Evolutionary conservation across 2,113 vertebrate species (phyloP).

Genomic region (Prunella fulvescens): DNA sequence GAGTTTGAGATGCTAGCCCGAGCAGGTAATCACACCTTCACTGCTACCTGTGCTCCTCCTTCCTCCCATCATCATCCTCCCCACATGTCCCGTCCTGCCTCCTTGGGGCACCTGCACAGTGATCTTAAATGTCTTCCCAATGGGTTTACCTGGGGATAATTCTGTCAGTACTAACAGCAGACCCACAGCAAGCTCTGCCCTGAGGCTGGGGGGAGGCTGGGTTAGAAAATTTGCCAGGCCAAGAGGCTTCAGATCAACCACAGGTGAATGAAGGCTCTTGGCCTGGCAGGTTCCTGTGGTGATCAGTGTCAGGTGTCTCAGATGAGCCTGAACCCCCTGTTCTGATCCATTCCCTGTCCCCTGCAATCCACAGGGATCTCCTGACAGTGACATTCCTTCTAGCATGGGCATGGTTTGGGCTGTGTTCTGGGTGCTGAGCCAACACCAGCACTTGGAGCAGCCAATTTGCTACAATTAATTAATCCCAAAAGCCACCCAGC

Average conservation of each 20-base stretch:
- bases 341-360: not conserved
- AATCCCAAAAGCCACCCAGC: not conserved
- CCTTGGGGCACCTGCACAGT: not conserved
- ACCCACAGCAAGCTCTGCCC: not conserved
- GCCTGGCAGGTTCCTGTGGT: not conserved
- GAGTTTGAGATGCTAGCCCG: slow-evolving; percentile 79
- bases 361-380: not conserved
- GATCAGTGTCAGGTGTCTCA: fast-evolving
- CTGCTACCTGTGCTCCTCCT: not conserved
- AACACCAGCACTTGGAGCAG: not conserved
- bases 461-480: not conserved
- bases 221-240: not conserved
- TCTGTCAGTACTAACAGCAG: not conserved
- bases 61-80: not conserved
- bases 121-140: not conserved
- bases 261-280: not conserved
- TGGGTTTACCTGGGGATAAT: not conserved
- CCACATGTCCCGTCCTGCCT: not conserved
- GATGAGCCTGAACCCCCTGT: not conserved
- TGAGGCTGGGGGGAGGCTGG: not conserved
- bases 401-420: not conserved
- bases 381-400: not conserved
- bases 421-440: not conserved
- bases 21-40: slow-evolving; percentile 72
- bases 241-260: not conserved